These are phyloP conservation scores for Beris morrisii DNA, from an alignment of 2,888 invertebrate species.

Conservation along the genomic window DNA sequence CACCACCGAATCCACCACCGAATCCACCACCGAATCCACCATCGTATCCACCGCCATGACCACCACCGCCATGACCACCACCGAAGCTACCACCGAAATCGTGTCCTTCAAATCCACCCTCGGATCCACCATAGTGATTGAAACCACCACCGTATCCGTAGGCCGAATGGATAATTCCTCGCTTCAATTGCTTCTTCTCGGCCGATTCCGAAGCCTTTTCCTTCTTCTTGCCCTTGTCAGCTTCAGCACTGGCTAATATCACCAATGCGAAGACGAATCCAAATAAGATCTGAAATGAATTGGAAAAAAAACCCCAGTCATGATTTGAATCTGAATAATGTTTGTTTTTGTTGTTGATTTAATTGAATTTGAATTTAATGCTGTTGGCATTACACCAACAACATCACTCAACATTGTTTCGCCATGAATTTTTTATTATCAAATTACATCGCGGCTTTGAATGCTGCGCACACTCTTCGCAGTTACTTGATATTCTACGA, in stretches of 20 bases:
- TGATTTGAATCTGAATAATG: background rate
- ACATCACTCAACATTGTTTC: background rate
- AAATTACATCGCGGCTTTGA: no score
- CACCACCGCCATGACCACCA: constrained; percentile 48
- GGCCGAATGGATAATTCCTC: constrained; percentile 63
- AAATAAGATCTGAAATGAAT: constrained; percentile 49
- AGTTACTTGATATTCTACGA: no score
- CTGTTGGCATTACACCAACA: background rate
- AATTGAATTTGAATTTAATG: background rate
- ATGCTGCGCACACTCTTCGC: no score
- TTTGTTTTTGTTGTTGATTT: no score
- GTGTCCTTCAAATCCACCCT: constrained; percentile 40
- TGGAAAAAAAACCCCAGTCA: constrained; percentile 14
- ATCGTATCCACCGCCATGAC: constrained; percentile 49
- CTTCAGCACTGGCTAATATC: constrained; percentile 62
- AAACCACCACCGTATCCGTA: constrained; percentile 49
- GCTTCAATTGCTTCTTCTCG: constrained; percentile 77
- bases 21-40: constrained; percentile 54
- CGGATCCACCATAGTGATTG: constrained; percentile 53
- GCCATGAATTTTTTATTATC: no score
- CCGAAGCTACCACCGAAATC: constrained; percentile 60
- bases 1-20: constrained; percentile 61
- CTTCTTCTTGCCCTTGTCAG: constrained; percentile 61
- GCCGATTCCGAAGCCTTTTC: constrained; percentile 57
- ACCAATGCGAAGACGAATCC: constrained; percentile 62